Percentiles rank a stretch among this genome's conserved stretches.
Evolutionary conservation across 1,140 invertebrate species (phyloP).

Genomic region (Dreissena rostriformis): DNA sequence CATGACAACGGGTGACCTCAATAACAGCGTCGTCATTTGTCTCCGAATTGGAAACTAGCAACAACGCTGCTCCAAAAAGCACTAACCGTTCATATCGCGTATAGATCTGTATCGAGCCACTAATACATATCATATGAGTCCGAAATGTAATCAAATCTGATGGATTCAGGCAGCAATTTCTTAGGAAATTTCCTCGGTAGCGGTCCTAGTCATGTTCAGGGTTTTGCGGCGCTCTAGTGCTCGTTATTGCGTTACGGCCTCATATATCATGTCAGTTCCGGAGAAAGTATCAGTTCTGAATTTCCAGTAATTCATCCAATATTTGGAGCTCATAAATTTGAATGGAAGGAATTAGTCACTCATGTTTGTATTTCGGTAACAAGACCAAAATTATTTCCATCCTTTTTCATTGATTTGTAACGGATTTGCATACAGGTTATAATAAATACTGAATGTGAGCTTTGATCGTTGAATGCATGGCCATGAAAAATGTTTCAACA

Average conservation of each 20-base stretch:
- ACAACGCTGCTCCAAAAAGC: neutral
- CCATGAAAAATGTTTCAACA: too few species aligned
- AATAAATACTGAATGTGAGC: too few species aligned
- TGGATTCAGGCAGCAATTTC: conserved; percentile 23
- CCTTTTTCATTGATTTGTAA: neutral
- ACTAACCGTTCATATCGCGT: conserved; percentile 10
- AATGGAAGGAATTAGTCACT: conserved; percentile 51
- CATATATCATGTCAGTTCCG: conserved; percentile 37
- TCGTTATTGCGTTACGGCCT: conserved; percentile 26
- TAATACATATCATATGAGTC: conserved; percentile 53
- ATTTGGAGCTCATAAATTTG: conserved; percentile 52
- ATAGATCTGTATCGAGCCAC: conserved; percentile 42
- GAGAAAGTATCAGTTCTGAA: conserved; percentile 23
- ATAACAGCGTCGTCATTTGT: conserved; percentile 38
- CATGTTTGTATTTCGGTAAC: conserved; percentile 24
- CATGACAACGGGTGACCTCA: conserved; percentile 29
- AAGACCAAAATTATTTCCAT: conserved; percentile 35
- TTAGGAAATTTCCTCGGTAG: too few species aligned
- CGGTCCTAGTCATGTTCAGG: too few species aligned
- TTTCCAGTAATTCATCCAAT: conserved; percentile 48
- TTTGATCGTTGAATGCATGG: too few species aligned
- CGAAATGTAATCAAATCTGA: conserved; percentile 58
- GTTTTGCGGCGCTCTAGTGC: conserved; percentile 14
- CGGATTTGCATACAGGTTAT: too few species aligned
- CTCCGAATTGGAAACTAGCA: conserved; percentile 3